Percentiles rank a stretch among this genome's conserved stretches.
These are phyloP conservation scores for Carduelis carduelis DNA, from an alignment of 2,797 vertebrate species.

Conservation along the genomic window DNA sequence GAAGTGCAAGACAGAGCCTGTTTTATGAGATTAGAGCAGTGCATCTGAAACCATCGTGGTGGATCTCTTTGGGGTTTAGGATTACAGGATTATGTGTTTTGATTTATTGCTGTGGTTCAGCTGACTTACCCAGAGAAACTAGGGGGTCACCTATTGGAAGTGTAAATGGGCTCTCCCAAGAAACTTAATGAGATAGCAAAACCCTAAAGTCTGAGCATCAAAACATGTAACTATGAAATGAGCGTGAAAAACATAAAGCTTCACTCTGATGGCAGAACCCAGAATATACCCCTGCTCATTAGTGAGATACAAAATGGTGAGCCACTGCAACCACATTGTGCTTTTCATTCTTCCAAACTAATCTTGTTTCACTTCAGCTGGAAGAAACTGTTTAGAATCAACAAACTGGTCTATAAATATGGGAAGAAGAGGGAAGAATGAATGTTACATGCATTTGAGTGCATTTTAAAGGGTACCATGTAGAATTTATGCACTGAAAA, in stretches of 20 bases:
- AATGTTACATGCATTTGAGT: conserved; percentile 51
- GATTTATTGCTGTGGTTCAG: background rate
- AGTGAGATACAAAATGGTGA: background rate
- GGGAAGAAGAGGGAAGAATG: background rate
- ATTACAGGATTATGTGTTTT: background rate
- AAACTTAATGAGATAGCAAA: background rate
- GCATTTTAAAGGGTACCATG: conserved; percentile 46
- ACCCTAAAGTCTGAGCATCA: background rate
- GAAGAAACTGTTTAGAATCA: conserved; percentile 8
- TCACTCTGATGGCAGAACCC: background rate
- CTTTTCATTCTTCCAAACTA: background rate
- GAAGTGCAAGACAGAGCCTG: background rate
- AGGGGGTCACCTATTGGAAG: background rate
- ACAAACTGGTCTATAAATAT: background rate
- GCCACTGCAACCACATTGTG: background rate
- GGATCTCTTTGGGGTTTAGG: background rate
- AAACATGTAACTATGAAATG: background rate
- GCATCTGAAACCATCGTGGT: background rate
- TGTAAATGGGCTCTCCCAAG: background rate
- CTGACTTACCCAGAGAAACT: background rate
- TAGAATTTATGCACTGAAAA: conserved; percentile 65
- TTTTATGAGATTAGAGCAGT: background rate
- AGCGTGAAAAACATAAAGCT: background rate
- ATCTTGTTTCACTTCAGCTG: background rate
- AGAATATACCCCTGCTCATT: background rate